These are phyloP conservation scores for Caenorhabditis parvicauda DNA, from an alignment of 2,888 invertebrate genomes.

Conservation along the genomic window DNA sequence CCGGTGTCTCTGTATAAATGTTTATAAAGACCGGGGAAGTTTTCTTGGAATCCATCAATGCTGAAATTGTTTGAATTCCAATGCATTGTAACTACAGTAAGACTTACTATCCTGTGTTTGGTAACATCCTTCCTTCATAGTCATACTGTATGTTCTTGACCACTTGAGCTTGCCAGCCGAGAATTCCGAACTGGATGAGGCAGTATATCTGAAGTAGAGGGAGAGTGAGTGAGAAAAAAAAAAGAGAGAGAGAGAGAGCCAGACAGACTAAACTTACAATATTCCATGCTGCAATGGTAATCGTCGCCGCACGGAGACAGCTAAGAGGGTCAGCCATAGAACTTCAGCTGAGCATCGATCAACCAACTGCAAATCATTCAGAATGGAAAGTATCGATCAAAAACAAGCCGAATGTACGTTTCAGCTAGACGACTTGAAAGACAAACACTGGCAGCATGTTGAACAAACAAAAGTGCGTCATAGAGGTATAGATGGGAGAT, in stretches of 20 bases:
- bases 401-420: neutral
- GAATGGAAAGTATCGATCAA: neutral
- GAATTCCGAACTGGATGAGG: conserved; percentile 55
- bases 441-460: neutral
- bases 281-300: conserved; percentile 54
- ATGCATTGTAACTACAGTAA: neutral
- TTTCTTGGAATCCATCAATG: conserved; percentile 55
- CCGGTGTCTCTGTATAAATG: conserved; percentile 59
- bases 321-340: conserved; percentile 54
- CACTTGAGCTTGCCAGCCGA: conserved; percentile 57
- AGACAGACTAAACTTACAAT: conserved; percentile 37
- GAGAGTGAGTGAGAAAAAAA: neutral
- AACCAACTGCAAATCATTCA: neutral
- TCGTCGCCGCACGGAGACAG: conserved; percentile 48
- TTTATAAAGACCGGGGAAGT: conserved; percentile 60
- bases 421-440: neutral
- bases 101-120: conserved; percentile 50
- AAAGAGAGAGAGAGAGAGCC: neutral
- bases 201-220: conserved; percentile 47
- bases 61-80: conserved; percentile 29
- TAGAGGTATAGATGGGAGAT: no score
- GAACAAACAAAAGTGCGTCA: no score
- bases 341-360: no score
- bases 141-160: conserved; percentile 49
- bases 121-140: conserved; percentile 56